Evolutionary conservation across 2,113 vertebrate genomes (phyloP).

Genomic region (Campylomormyrus tamandua): DNA sequence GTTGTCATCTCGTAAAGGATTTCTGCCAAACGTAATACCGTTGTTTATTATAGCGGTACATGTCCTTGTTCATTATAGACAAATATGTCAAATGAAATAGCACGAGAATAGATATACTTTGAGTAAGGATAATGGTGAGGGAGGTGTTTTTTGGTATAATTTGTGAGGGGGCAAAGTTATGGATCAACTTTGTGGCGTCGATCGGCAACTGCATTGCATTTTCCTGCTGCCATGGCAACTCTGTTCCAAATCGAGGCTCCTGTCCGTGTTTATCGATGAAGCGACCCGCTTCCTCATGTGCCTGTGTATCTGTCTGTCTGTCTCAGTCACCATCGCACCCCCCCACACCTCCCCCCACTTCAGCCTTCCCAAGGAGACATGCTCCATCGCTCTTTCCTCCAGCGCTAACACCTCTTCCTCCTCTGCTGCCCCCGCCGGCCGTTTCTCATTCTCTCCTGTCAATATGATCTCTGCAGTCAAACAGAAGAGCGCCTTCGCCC

Average conservation of each 20-base stretch:
- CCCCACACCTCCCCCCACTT: conserved; percentile 15
- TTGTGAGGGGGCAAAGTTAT: conserved; percentile 49
- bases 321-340: conserved; percentile 66
- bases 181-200: conserved; percentile 65
- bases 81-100: not conserved
- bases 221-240: not conserved
- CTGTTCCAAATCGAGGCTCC: not conserved
- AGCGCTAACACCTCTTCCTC: conserved; percentile 55
- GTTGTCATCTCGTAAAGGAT: not conserved
- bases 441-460: conserved; percentile 90
- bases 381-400: conserved; percentile 36
- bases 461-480: conserved; percentile 96
- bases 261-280: conserved; percentile 34
- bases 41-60: not conserved
- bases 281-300: conserved; percentile 36
- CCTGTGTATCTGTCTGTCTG: conserved; percentile 40
- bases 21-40: not conserved
- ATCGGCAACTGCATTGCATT: conserved; percentile 25
- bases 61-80: not conserved
- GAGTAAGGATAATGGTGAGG: conserved; percentile 13
- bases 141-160: conserved; percentile 26
- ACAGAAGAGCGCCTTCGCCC: conserved; percentile 98
- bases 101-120: not conserved
- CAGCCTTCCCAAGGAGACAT: conserved; percentile 45
- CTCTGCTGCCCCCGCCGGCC: conserved; percentile 50